These are phyloP conservation scores for Dissostichus mawsoni DNA, from an alignment of 2,113 vertebrate genomes.

Conservation along the genomic window DNA sequence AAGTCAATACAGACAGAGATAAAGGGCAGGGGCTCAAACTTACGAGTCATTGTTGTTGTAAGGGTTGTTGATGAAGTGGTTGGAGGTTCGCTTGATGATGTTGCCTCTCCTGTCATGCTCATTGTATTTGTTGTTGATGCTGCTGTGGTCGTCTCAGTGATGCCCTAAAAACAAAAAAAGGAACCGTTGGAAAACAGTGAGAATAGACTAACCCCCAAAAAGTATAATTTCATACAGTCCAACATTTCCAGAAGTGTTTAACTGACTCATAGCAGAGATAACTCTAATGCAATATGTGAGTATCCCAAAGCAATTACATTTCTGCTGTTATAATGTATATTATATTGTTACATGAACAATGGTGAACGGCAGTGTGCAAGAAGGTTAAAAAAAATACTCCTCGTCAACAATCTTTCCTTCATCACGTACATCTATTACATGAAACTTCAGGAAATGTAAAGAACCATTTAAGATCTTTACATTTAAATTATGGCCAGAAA, in stretches of 20 bases:
- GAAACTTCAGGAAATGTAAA: neutral
- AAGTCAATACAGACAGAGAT: neutral
- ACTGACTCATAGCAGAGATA: neutral
- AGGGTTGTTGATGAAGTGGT: neutral
- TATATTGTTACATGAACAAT: neutral
- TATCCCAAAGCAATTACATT: neutral
- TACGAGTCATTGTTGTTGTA: neutral
- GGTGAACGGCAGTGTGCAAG: neutral
- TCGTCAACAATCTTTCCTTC: neutral
- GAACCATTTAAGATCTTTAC: neutral
- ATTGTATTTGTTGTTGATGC: rapidly evolving
- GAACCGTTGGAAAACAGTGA: neutral
- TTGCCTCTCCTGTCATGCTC: neutral
- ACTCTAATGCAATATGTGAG: neutral
- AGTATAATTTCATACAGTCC: neutral
- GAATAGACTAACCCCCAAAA: neutral
- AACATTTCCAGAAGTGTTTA: neutral
- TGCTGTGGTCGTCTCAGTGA: neutral
- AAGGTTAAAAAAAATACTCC: neutral
- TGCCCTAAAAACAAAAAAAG: constrained; percentile 26
- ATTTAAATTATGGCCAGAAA: neutral
- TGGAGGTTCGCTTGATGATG: neutral
- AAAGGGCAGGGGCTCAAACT: neutral
- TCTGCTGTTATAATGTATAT: neutral
- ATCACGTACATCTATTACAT: neutral